Evolutionary conservation across 1,140 invertebrate species (phyloP).

Genomic region (Aphis gossypii): DNA sequence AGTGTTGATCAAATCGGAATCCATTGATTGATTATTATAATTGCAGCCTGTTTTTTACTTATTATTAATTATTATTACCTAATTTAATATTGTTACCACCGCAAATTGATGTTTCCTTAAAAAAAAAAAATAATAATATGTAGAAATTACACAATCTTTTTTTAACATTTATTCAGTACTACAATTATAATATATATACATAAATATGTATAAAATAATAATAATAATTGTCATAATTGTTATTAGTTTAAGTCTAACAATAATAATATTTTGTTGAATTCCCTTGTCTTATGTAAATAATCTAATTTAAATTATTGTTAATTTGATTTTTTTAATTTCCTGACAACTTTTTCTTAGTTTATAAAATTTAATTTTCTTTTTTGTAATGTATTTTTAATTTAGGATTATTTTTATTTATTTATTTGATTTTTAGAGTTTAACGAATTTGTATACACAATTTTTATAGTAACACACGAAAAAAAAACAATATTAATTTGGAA

Average conservation of each 20-base stretch:
- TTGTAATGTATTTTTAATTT: conserved; percentile 47
- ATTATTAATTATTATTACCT: conserved; percentile 36
- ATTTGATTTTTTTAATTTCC: conserved; percentile 48
- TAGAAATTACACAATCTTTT: conserved; percentile 45
- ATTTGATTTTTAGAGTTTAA: conserved; percentile 31
- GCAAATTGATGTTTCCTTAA: conserved; percentile 50
- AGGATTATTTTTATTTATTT: conserved; percentile 52
- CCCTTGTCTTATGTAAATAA: conserved; percentile 46
- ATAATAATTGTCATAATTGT: conserved; percentile 2
- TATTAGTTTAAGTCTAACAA: conserved; percentile 23
- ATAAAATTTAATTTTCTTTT: not conserved
- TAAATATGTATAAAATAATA: not conserved
- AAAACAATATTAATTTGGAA: not conserved
- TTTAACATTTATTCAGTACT: conserved; percentile 44
- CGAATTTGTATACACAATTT: not conserved
- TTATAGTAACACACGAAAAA: not conserved
- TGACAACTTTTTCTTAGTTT: conserved; percentile 24
- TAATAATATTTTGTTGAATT: conserved; percentile 30
- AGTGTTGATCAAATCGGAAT: conserved; percentile 56
- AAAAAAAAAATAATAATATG: conserved; percentile 29
- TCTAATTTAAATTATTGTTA: conserved; percentile 38
- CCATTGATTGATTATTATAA: conserved; percentile 50
- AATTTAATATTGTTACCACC: conserved; percentile 51
- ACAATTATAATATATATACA: conserved; percentile 20
- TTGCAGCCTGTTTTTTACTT: conserved; percentile 13